Evolutionary conservation across 1,140 invertebrate genomes (phyloP).

Genomic region (Drosophila santomea): DNA sequence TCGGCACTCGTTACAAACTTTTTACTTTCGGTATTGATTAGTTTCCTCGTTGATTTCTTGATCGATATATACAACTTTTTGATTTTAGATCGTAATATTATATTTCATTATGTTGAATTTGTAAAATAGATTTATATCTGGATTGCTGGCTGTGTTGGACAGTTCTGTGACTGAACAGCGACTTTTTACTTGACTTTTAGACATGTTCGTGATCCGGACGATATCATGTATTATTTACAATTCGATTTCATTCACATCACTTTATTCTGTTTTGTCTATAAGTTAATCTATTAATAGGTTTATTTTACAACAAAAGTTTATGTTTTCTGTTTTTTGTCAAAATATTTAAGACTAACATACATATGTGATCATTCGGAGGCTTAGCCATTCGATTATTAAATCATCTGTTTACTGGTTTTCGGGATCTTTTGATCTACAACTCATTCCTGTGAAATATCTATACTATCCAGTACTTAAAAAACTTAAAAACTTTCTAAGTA

Average conservation of each 20-base stretch:
- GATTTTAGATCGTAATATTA: not conserved
- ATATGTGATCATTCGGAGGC: slow-evolving; percentile 1
- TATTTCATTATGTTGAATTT: slow-evolving; percentile 2
- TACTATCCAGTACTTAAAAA: not conserved
- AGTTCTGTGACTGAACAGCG: slow-evolving; percentile 2
- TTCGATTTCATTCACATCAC: slow-evolving; percentile 12
- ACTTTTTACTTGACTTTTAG: slow-evolving; percentile 1
- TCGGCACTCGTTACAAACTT: not conserved
- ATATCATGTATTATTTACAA: slow-evolving; percentile 16
- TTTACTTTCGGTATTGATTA: not conserved
- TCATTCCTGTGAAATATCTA: not conserved
- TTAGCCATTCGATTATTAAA: not conserved
- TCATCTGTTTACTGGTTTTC: not conserved
- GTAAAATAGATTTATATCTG: not conserved
- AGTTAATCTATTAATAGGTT: not conserved
- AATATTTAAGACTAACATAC: not conserved
- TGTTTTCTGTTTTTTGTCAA: not conserved
- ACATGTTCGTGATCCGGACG: slow-evolving; percentile 6
- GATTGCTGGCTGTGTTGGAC: slow-evolving; percentile 15
- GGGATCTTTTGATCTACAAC: not conserved
- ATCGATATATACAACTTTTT: not conserved
- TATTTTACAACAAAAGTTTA: not conserved
- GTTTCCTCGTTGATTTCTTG: not conserved
- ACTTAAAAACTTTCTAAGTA: not conserved
- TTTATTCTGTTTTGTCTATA: not conserved